These are phyloP conservation scores for Python bivittatus DNA, from an alignment of 2,113 vertebrate species.

Conservation along the genomic window DNA sequence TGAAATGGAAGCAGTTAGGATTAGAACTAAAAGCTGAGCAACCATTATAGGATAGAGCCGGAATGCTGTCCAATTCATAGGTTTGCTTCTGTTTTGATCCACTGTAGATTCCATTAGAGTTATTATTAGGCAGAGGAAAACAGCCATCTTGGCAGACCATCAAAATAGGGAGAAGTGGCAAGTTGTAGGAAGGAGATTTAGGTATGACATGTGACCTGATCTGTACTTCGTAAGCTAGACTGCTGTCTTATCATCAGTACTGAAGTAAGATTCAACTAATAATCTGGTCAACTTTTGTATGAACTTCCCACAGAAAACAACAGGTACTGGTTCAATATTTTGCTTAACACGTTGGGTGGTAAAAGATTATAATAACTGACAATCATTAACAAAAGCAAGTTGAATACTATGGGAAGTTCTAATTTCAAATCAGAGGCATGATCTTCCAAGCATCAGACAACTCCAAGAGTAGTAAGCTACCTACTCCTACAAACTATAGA, in stretches of 20 bases:
- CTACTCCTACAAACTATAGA: neutral
- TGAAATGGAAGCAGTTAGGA: neutral
- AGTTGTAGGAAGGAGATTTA: neutral
- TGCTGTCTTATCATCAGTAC: neutral
- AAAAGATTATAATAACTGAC: too few species aligned
- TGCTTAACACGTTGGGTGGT: neutral
- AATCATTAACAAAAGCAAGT: neutral
- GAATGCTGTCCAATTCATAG: neutral
- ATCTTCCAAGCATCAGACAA: neutral
- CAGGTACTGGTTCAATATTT: neutral
- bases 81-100: neutral
- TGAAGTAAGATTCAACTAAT: neutral
- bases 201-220: neutral
- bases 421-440: neutral
- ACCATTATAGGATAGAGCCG: neutral
- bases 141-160: neutral
- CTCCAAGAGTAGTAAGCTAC: neutral
- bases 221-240: neutral
- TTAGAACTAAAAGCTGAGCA: neutral
- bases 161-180: neutral
- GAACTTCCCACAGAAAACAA: neutral
- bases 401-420: neutral
- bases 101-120: neutral
- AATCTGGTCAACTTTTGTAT: neutral
- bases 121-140: neutral